These are phyloP conservation scores for Tachina grossa DNA, from an alignment of 2,888 invertebrate species.

Conservation along the genomic window DNA sequence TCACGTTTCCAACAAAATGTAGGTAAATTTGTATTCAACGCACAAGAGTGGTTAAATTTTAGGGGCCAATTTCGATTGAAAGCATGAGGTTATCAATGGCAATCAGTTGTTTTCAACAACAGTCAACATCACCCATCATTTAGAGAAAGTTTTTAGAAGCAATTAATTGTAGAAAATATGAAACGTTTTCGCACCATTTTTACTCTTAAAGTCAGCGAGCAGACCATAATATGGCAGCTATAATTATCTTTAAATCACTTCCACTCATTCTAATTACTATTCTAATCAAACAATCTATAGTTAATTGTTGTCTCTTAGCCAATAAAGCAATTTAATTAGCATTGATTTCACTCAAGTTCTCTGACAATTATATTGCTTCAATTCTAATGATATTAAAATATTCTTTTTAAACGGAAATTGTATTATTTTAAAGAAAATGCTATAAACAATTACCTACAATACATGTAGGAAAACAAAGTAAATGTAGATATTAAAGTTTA, in stretches of 20 bases:
- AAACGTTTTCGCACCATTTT: background rate
- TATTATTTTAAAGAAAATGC: background rate
- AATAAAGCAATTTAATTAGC: constrained; percentile 59
- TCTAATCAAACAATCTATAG: background rate
- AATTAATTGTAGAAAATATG: background rate
- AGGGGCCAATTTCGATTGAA: too few relatives aligned
- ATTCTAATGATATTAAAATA: background rate
- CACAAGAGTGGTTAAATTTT: too few relatives aligned
- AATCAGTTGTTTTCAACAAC: too few relatives aligned
- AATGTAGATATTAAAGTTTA: too few relatives aligned
- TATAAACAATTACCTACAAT: background rate
- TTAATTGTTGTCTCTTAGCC: background rate
- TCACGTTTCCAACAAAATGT: too few relatives aligned
- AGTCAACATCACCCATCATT: too few relatives aligned
- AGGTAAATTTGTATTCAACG: too few relatives aligned
- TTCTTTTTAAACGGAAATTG: background rate
- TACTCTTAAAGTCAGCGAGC: too few relatives aligned
- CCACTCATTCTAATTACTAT: background rate
- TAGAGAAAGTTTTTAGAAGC: too few relatives aligned
- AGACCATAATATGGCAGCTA: too few relatives aligned
- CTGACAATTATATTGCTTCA: background rate
- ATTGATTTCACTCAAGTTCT: constrained; percentile 19
- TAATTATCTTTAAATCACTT: too few relatives aligned
- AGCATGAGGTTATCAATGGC: too few relatives aligned
- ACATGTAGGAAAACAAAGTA: background rate